phyloP scores from a whole-genome alignment of 35 echinoderm and acorn worm genomes.

The Heliocidaris tuberculata region DNA sequence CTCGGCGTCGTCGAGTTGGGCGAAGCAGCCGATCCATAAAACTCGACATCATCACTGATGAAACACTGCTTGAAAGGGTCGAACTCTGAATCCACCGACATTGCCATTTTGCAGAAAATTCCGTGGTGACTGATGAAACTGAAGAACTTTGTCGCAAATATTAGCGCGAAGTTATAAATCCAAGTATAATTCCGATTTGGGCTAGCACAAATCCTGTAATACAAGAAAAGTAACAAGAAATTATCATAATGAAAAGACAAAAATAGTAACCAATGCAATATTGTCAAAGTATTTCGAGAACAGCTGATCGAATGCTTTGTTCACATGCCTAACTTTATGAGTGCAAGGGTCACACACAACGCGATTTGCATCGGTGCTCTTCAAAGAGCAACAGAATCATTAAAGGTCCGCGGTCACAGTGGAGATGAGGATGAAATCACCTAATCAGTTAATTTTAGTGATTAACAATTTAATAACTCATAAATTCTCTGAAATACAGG shows the following conservation, averaged over 20 bases:
- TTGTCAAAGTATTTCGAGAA: not conserved
- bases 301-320: constrained; percentile 33
- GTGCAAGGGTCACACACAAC: constrained; percentile 6
- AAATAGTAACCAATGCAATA: not conserved
- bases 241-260: not conserved
- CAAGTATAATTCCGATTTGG: constrained; percentile 8
- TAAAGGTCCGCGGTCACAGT: not conserved
- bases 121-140: not conserved
- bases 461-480: not conserved
- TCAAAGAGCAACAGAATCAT: not conserved
- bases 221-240: not conserved
- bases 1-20: constrained; percentile 70
- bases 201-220: not conserved
- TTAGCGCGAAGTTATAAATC: not conserved
- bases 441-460: not conserved
- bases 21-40: constrained; percentile 16
- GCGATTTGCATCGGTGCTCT: constrained; percentile 23
- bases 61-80: constrained; percentile 43
- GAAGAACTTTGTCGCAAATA: not conserved
- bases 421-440: not conserved
- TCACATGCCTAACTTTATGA: constrained; percentile 1
- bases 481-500: not conserved
- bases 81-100: not conserved
- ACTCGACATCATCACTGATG: constrained; percentile 31
- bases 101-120: constrained; percentile 1